These are phyloP conservation scores for Ophion obscuratus DNA, from an alignment of 2,888 invertebrate genomes.

Conservation along the genomic window DNA sequence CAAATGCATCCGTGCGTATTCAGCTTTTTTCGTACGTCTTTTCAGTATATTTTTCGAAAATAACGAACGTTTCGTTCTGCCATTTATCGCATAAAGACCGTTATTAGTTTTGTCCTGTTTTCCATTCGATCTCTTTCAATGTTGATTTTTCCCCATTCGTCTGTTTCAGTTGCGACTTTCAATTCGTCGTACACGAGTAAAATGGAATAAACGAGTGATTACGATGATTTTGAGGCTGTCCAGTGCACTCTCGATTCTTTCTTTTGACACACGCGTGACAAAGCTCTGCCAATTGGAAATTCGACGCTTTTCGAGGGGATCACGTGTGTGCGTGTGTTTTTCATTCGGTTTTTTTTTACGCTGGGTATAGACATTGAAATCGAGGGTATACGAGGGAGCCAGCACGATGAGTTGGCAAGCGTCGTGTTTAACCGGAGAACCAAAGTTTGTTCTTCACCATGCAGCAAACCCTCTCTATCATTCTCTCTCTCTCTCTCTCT, in stretches of 20 bases:
- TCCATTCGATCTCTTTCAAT: too few species aligned
- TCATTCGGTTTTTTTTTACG: background rate
- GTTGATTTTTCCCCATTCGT: too few species aligned
- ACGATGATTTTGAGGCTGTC: background rate
- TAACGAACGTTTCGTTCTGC: too few species aligned
- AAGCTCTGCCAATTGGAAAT: constrained; percentile 4
- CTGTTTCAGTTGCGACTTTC: too few species aligned
- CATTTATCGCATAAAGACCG: too few species aligned
- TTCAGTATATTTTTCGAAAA: too few species aligned
- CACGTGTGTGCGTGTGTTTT: background rate
- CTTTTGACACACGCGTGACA: background rate
- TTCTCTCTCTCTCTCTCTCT: background rate
- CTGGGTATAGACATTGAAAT: background rate
- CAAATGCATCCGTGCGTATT: too few species aligned
- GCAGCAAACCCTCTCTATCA: background rate
- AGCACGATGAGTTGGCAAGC: constrained; percentile 54
- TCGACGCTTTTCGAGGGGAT: background rate
- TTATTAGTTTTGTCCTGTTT: too few species aligned
- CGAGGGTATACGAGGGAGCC: constrained; percentile 6
- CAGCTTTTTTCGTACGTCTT: too few species aligned
- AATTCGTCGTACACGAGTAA: too few species aligned
- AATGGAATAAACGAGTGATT: too few species aligned
- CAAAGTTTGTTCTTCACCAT: constrained; percentile 68
- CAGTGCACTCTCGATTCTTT: too few species aligned
- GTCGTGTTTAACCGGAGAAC: constrained; percentile 71